Base-by-base conservation (phyloP, 2,888 invertebrate species). In the Torymus auratus region DNA sequence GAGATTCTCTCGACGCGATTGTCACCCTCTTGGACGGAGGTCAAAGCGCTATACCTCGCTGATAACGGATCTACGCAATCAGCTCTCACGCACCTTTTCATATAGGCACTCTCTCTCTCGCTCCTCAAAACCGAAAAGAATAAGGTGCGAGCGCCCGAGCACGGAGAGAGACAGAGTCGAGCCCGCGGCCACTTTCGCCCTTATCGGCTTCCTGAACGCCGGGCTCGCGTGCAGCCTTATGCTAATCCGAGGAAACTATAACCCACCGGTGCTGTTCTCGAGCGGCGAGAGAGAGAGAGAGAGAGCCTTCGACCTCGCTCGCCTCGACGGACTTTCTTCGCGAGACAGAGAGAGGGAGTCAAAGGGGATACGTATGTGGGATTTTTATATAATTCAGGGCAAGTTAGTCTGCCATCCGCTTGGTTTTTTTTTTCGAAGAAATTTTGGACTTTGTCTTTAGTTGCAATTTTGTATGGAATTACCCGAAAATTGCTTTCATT, bases 221-320 rank as follows among this genome's bases (percentile, higher is more conserved):
- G 86, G 28, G 84, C 82, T 88, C 84, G 90, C 85, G 90, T 90
- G 90, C 90, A 84, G 82, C 81, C 85, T 85, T 88, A 91, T 91
- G 90, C 89, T 90, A 91, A 91, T 91, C 87, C 81, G 68, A 82
- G 83, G 83, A 78, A 84, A 86, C 87, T 87, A 85, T 86, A 87
- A 87, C 85, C 87, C 86, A 2, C 28, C 28, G 28, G 28, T 28
- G 28, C 28, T 28, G 28, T 28, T 28, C 28, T 28, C 28, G 28
- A 28, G 28, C 28, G 3, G 1, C 28, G 28, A 2, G 28, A 28
- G 28, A 28, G 28, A 28, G 28, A 28, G 28, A 28, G 28, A 28
- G 28, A 28, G 28, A 28, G 28, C 28, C 28, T 28, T 28, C 28
- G 3, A 28, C 28, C 28, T 28, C 28, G 28, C 28, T 28, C 7